These are phyloP conservation scores for Thelaira solivaga DNA, from an alignment of 2,888 invertebrate genomes.

Conservation along the genomic window DNA sequence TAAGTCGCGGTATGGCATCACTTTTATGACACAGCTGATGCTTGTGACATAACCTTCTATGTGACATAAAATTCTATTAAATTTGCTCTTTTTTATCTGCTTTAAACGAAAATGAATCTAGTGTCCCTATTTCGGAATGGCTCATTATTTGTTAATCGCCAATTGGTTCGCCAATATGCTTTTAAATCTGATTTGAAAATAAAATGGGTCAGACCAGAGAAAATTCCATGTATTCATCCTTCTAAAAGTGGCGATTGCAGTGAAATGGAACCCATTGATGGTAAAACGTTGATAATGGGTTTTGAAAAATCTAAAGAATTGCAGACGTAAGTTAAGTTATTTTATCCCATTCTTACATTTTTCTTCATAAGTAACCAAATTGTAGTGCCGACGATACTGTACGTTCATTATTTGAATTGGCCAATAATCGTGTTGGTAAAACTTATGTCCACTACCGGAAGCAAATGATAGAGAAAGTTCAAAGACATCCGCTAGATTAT, in stretches of 20 bases:
- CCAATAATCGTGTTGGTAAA: constrained; percentile 81
- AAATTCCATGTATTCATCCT: constrained; percentile 82
- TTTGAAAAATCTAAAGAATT: constrained; percentile 83
- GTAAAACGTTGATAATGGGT: constrained; percentile 78
- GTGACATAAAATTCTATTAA: neutral
- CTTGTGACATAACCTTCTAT: constrained; percentile 44
- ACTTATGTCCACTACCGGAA: constrained; percentile 78
- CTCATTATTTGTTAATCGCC: constrained; percentile 54
- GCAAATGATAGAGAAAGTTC: constrained; percentile 81
- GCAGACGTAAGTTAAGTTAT: constrained; percentile 79
- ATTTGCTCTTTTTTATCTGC: too few relatives aligned
- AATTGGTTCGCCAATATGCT: constrained; percentile 75
- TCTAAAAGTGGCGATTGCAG: constrained; percentile 85
- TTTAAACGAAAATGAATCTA: constrained; percentile 53
- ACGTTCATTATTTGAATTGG: constrained; percentile 84
- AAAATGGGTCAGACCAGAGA: constrained; percentile 86
- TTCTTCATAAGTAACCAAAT: neutral
- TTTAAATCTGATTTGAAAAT: constrained; percentile 86
- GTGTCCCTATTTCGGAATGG: neutral
- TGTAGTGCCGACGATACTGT: constrained; percentile 84
- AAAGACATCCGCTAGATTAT: constrained; percentile 83
- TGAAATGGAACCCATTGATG: constrained; percentile 79
- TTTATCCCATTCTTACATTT: neutral
- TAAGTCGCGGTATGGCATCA: too few relatives aligned
- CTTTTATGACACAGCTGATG: too few relatives aligned